Evolutionary conservation across 2,888 invertebrate genomes (phyloP).

Genomic region (Abrostola triplasia): DNA sequence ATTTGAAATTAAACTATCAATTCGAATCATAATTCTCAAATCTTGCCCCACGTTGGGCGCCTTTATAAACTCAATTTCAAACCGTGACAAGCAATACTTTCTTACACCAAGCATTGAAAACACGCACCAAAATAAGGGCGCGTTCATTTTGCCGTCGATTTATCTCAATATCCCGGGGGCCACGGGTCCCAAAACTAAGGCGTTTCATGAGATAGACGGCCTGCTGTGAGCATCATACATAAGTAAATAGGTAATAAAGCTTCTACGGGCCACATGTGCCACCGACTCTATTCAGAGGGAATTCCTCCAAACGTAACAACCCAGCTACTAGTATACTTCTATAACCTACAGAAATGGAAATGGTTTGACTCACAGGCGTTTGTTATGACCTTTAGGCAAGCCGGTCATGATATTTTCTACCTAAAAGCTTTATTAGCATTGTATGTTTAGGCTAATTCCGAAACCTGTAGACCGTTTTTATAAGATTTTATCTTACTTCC

Average conservation of each 20-base stretch:
- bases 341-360: slow-evolving; percentile 37
- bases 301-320: neutral
- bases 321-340: slow-evolving; percentile 42
- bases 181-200: slow-evolving; percentile 27
- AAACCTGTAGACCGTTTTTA: neutral
- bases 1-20: too few species aligned
- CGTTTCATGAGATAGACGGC: slow-evolving; percentile 40
- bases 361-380: too few species aligned
- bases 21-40: too few species aligned
- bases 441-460: slow-evolving; percentile 3
- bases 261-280: slow-evolving; percentile 40
- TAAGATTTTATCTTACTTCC: slow-evolving; percentile 1
- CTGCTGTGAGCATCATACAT: slow-evolving; percentile 44
- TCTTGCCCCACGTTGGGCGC: slow-evolving; percentile 15
- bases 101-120: slow-evolving; percentile 3
- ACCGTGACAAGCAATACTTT: too few species aligned
- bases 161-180: slow-evolving; percentile 43
- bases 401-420: slow-evolving; percentile 2
- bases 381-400: neutral
- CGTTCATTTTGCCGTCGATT: slow-evolving; percentile 39
- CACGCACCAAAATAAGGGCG: slow-evolving; percentile 18
- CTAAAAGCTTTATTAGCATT: slow-evolving; percentile 5
- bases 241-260: slow-evolving; percentile 51
- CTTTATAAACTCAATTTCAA: neutral
- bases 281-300: slow-evolving; percentile 35